A percentile compares a stretch with the other conserved stretches of the same genome.
Conservation (phyloP, 1,140 invertebrate genomes). For the Mesaphorura yosii region DNA sequence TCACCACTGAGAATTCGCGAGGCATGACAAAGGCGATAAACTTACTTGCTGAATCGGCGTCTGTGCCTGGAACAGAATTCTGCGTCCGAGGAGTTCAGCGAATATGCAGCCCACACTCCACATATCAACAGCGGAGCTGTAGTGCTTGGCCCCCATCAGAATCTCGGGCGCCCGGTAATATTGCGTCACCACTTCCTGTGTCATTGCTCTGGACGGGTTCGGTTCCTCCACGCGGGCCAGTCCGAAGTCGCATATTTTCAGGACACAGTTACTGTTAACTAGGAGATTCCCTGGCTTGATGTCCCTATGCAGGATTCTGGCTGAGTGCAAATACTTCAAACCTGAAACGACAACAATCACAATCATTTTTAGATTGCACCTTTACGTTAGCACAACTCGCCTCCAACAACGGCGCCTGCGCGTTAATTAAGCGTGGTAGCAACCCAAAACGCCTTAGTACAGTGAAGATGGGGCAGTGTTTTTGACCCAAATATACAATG, state of each 20-base stretch:
- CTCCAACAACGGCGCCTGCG: neutral
- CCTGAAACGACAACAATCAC: slow-evolving; percentile 52
- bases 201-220: slow-evolving; percentile 87
- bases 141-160: slow-evolving; percentile 94
- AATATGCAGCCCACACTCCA: slow-evolving; percentile 99
- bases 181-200: slow-evolving; percentile 96
- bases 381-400: neutral
- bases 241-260: slow-evolving; percentile 99
- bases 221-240: slow-evolving; percentile 87
- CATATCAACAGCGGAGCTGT: slow-evolving; percentile 90
- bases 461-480: too few relatives aligned
- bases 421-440: too few relatives aligned
- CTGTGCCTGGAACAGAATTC: slow-evolving; percentile 94
- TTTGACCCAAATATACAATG: too few relatives aligned
- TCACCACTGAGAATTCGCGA: too few relatives aligned
- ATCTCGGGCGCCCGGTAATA: slow-evolving; percentile 98
- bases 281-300: slow-evolving; percentile 98
- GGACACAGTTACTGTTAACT: slow-evolving; percentile 95
- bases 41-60: slow-evolving; percentile 82
- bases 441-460: too few relatives aligned
- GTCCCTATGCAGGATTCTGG: slow-evolving; percentile 92
- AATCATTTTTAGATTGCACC: neutral
- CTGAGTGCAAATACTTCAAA: slow-evolving; percentile 95
- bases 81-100: slow-evolving; percentile 82
- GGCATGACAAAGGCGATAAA: neutral